Base-by-base conservation (phyloP, 2,888 invertebrate genomes). In the Macrosoma leucophasiata region DNA sequence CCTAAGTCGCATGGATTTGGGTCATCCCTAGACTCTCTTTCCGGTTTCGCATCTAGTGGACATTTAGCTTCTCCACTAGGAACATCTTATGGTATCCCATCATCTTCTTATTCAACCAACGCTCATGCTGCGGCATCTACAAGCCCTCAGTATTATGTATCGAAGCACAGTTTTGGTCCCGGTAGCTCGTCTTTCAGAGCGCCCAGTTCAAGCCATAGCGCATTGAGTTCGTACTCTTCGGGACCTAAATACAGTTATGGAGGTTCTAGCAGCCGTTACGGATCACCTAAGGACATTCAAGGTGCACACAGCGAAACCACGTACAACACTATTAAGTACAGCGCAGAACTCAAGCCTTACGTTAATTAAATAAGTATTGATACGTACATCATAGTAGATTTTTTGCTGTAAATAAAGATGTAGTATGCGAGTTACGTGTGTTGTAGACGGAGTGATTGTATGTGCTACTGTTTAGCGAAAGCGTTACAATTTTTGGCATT, bases 321-420 rank as follows among this genome's bases (percentile, higher is more conserved):
- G 0, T 85, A 85, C 52, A 81, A 85, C 49, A 85, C 85, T 4
- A 85, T 85, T 33, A 85, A 84, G 52, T 85, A 85, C 52, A 85
- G 85, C 52, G 73, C 76, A 46, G 81, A 77, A 47, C 50, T 85
- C 7, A 84, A 81, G 33, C 75, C 82, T n/a, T 63, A 62, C 33
- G 52, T 41, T 41, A 65, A 77, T 44, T 75, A 65, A 65, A 36
- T 31, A n/a, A n/a, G n/a, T 21, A 3, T 29, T 41, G 19, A 21
- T 20, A 35, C 31, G 4, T 39, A 12, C 21, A 37, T 18, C n/a
- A 19, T 13, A 11, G 21, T 13, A 13, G 8, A 40, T 20, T 6
- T 23, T 24, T 9, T 8, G 18, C 3, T 27, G 22, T 13, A 8
- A 44, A 15, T 43, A 39, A 43, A 45, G 43, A 35, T 40, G 48